phyloP scores from a whole-genome alignment of 2,888 invertebrate species.

The Tortricodes alternella region DNA sequence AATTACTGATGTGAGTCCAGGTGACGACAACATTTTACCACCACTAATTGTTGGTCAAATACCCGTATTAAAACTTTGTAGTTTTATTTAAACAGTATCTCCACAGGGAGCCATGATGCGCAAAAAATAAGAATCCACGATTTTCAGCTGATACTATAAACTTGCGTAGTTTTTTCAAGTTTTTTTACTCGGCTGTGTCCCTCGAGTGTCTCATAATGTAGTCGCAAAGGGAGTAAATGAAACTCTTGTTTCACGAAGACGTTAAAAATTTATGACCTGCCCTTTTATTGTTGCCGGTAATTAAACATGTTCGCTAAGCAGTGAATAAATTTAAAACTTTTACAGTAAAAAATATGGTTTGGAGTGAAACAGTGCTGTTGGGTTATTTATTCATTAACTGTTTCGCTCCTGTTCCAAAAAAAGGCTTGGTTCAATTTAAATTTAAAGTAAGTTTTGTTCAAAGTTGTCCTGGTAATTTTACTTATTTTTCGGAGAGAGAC shows the following conservation, averaged over 20 bases:
- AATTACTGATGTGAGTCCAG: too few relatives aligned
- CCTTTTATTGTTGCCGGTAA: constrained; percentile 61
- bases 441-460: too few relatives aligned
- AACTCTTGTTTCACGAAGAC: constrained; percentile 60
- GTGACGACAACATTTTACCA: too few relatives aligned
- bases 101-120: not conserved
- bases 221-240: constrained; percentile 33
- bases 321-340: constrained; percentile 42
- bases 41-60: too few relatives aligned
- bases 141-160: not conserved
- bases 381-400: constrained; percentile 20
- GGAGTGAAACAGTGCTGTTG: not conserved
- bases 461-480: too few relatives aligned
- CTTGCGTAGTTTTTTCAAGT: not conserved
- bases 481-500: too few relatives aligned
- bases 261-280: constrained; percentile 70
- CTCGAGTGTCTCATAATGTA: constrained; percentile 23
- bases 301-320: constrained; percentile 43
- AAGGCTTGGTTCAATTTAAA: too few relatives aligned
- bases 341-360: constrained; percentile 23
- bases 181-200: not conserved
- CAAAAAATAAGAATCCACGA: not conserved
- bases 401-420: not conserved
- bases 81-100: too few relatives aligned
- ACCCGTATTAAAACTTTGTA: too few relatives aligned